Conservation (phyloP, 2,888 invertebrate genomes). For the Chelonus formosanus region DNA sequence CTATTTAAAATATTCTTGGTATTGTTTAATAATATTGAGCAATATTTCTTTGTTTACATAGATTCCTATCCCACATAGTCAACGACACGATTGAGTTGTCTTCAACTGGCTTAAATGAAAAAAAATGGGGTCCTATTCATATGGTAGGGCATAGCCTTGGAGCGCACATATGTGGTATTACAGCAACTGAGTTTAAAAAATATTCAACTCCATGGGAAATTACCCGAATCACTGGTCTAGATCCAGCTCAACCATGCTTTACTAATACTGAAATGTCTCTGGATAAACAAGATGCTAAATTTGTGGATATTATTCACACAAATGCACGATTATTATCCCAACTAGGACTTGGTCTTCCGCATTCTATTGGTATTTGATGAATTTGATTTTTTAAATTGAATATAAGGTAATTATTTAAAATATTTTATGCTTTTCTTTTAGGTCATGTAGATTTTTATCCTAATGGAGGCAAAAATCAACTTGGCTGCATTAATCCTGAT, state of each 20-base stretch:
- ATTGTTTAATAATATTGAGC: background rate
- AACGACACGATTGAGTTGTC: conserved; percentile 60
- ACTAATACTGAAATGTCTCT: conserved; percentile 63
- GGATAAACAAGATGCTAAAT: conserved; percentile 69
- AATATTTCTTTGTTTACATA: conserved; percentile 45
- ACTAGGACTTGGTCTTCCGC: conserved; percentile 71
- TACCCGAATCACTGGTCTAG: conserved; percentile 67
- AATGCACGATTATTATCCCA: conserved; percentile 68
- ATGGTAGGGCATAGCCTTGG: conserved; percentile 73
- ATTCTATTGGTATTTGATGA: conserved; percentile 58
- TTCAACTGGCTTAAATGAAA: conserved; percentile 51
- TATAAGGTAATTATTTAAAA: no score
- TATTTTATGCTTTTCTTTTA: no score
- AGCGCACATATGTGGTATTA: conserved; percentile 71
- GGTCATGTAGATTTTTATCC: conserved; percentile 76
- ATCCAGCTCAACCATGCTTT: conserved; percentile 75
- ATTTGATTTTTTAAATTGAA: no score
- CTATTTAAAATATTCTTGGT: background rate
- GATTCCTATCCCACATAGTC: conserved; percentile 67
- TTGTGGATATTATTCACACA: conserved; percentile 74
- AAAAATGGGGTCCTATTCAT: conserved; percentile 62
- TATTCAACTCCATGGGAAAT: conserved; percentile 55
- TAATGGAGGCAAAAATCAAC: conserved; percentile 75
- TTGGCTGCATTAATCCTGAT: conserved; percentile 68
- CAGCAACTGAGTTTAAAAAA: conserved; percentile 67